Conservation (phyloP, 1,140 invertebrate species). For the Carposina sasakii region DNA sequence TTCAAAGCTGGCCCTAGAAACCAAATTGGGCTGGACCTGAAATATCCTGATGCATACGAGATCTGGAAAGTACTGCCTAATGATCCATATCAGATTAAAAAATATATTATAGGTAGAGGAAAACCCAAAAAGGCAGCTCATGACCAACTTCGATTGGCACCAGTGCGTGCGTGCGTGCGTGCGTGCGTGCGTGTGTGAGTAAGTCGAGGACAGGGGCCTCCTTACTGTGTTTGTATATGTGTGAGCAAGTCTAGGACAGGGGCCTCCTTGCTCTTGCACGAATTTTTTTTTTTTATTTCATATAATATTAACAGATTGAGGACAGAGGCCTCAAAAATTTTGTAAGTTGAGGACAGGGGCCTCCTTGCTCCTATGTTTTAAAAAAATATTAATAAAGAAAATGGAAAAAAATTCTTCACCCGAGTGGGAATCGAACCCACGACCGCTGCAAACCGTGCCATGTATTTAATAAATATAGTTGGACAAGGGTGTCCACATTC, state of each 20-base stretch:
- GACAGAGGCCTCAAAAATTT: neutral
- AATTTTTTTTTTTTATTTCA: too few relatives aligned
- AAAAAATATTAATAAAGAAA: too few relatives aligned
- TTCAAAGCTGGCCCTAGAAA: conserved; percentile 5
- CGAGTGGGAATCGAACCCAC: too few relatives aligned
- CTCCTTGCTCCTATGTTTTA: neutral
- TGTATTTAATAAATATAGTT: neutral
- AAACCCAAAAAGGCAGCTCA: conserved; percentile 8
- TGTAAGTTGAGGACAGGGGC: conserved; percentile 1
- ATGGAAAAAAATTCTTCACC: too few relatives aligned
- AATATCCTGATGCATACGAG: conserved; percentile 10
- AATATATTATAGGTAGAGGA: conserved; percentile 1
- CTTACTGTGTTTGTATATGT: neutral
- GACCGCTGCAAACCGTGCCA: neutral
- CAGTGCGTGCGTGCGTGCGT: neutral
- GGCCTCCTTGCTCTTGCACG: conserved; percentile 4
- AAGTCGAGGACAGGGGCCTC: neutral
- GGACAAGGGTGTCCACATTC: neutral
- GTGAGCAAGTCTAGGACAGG: neutral
- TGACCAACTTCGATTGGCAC: conserved; percentile 6
- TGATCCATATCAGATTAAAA: conserved; percentile 6
- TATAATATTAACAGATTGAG: too few relatives aligned
- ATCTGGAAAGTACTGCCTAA: conserved; percentile 7
- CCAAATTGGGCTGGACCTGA: conserved; percentile 7
- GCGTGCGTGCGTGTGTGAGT: neutral